Base-by-base conservation (phyloP, 2,797 vertebrate species). In the Neosalanx taihuensis region DNA sequence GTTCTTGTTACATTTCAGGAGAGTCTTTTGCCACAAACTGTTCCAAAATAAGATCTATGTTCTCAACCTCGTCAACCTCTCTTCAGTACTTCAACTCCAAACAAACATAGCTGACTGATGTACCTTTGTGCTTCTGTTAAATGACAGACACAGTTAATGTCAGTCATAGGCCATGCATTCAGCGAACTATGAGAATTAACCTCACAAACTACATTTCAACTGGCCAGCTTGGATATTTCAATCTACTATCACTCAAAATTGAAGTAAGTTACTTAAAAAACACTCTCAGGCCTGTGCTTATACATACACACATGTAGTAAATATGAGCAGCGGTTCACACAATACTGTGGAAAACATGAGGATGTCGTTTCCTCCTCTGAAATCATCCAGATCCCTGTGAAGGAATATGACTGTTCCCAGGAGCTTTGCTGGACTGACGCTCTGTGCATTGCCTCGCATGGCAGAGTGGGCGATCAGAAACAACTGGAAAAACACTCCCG, bases 341-440 rank as follows among this genome's bases (percentile, higher is more conserved):
- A 46, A 49, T 59, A 51, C 59, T 17, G 18, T 41, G 23, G 67
- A 69, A 33, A 60, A 26, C 5, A 17, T 56, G 64, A 64, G 72
- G 70, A 85, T 87, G 83, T 81, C 79, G 18, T 75, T 70, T 76
- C 68, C 67, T 86, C 77, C 72, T 18, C 69, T 69, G 61, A 68
- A 82, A 76, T 76, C 67, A 66, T 79, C 33, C 20, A 18, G 71
- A 62, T 81, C 67, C 57, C 69, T 81, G 76, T 72, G 75, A 80
- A 75, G 79, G 69, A 29, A 46, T 33, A 7, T 81, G 69, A 74
- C 71, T 61, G 78, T 89, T 90, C 87, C 88, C 84, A 89, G 84
- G 83, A 83, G 81, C 76, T 64, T 74, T 74, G 33, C 17, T 58
- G 64, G 57, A 56, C 61, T 64, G 61, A 33, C 30, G 31, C 33